phyloP scores from a whole-genome alignment of 2,113 vertebrate species.

The human (Homo sapiens) region GRCh38 chrX:35979001-35979500 shows the following conservation, averaged over 20 bases:
- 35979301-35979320: constrained; percentile 6
- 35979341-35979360: neutral
- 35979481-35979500: neutral
- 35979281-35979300: neutral
- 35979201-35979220: too few species aligned
- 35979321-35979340: neutral
- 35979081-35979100: too few species aligned
- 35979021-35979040: too few species aligned
- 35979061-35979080: too few species aligned
- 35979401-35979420: neutral
- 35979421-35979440: neutral
- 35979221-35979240: too few species aligned
- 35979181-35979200: too few species aligned
- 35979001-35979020: too few species aligned
- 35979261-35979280: neutral
- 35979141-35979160: too few species aligned
- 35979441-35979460: neutral
- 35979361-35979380: neutral
- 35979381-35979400: neutral
- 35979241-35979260: too few species aligned
- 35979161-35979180: too few species aligned
- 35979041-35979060: too few species aligned
- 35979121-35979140: accelerated
- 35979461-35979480: neutral
- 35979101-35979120: too few species aligned